These are phyloP conservation scores for Labeo catla DNA, from an alignment of 2,113 vertebrate species.

Conservation along the genomic window DNA sequence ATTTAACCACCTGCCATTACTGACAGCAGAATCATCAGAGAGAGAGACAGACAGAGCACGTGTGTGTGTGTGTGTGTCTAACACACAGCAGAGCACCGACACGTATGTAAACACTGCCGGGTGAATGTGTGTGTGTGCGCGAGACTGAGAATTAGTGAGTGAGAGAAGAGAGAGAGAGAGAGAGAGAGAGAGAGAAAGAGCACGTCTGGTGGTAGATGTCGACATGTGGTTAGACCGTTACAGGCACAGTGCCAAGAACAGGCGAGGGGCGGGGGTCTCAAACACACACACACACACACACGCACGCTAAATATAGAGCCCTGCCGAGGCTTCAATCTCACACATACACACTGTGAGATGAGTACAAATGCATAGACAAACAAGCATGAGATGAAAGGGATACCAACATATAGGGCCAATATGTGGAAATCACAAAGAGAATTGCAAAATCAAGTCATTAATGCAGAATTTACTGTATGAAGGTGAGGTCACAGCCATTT, in stretches of 20 bases:
- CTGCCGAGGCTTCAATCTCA: slow-evolving; percentile 37
- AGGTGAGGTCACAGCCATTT: neutral
- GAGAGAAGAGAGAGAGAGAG: slow-evolving; percentile 25
- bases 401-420: neutral
- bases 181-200: slow-evolving; percentile 31
- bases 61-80: slow-evolving; percentile 36
- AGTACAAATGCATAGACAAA: slow-evolving; percentile 39
- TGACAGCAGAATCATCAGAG: slow-evolving; percentile 25
- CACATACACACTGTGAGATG: slow-evolving; percentile 40
- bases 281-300: slow-evolving; percentile 27
- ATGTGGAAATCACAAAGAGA: neutral
- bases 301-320: slow-evolving; percentile 51
- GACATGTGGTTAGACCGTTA: slow-evolving; percentile 61
- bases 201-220: slow-evolving; percentile 49
- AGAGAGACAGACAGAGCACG: neutral
- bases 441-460: neutral
- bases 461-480: neutral
- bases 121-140: slow-evolving; percentile 12
- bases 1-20: slow-evolving; percentile 32
- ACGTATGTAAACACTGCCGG: slow-evolving; percentile 41
- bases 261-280: slow-evolving; percentile 39
- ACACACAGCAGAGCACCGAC: slow-evolving; percentile 41
- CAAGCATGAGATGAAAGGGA: slow-evolving; percentile 37
- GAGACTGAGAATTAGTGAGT: slow-evolving; percentile 24
- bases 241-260: slow-evolving; percentile 51